Base-by-base conservation (phyloP, 2,797 vertebrate species). In the Austrolebias charrua region DNA sequence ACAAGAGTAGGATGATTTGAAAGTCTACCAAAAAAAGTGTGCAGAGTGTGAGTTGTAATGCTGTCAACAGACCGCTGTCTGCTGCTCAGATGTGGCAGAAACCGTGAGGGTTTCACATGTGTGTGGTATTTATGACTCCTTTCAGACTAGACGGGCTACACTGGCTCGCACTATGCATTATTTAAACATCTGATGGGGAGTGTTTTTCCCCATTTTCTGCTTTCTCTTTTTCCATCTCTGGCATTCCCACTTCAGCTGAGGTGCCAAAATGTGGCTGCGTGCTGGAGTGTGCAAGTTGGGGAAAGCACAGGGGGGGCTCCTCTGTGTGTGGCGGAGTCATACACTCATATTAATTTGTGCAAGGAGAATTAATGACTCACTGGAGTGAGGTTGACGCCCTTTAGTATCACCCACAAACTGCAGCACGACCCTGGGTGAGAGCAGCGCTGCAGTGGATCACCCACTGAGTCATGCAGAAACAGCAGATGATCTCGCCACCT, bases 111-210 rank as follows among this genome's bases (percentile, higher is more conserved):
- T 73, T 76, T 79, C 62, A 86, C 86, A 89, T 87, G 83, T 87
- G 90, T 88, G 85, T 76, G 87, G 82, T 86, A 89, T 92, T 92
- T 90, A 85, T 81, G 88, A 89, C 87, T 91, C 86, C 83, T 82
- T 76, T 74, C 75, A 82, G 88, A 57, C 88, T 75, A 90, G 88
- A 90, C 86, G 14, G 68, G 69, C 78, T 63, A 72, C 50, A 16
- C 57, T 63, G 80, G 86, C 80, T 84, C 63, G 66, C 64, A 78
- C 72, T 77, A 54, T 76, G 80, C 75, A 86, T 88, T 89, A 90
- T 90, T 91, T 82, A 82, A 86, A 84, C 79, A 66, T 84, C 66
- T 81, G 80, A 86, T 81, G 75, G 75, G 76, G 78, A 69, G 53
- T 75, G 80, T 86, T 91, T 91, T 92, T 80, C 89, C 86, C 86